Evolutionary conservation across 2,888 invertebrate species (phyloP).

Genomic region (Drosophila acutilabella): DNA sequence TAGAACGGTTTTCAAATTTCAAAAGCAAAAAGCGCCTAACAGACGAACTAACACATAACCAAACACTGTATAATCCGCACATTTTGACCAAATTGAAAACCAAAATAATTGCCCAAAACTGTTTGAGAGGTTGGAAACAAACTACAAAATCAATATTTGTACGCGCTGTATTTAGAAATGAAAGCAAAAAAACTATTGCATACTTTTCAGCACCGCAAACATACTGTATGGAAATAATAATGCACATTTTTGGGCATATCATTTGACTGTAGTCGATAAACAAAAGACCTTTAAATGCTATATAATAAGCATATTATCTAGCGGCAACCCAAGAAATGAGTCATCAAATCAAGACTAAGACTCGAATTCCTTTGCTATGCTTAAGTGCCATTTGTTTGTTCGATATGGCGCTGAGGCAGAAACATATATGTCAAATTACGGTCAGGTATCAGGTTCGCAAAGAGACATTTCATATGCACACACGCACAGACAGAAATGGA

Average conservation of each 20-base stretch:
- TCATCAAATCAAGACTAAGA: constrained; percentile 33
- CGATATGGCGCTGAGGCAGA: constrained; percentile 58
- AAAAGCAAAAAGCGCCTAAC: constrained; percentile 32
- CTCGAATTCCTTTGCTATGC: constrained; percentile 2
- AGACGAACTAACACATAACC: constrained; percentile 4
- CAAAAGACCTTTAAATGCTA: constrained; percentile 5
- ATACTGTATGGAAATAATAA: neutral
- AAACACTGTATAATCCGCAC: constrained; percentile 28
- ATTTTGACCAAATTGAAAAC: constrained; percentile 37
- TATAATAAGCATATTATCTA: constrained; percentile 19
- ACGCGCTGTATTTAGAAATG: neutral
- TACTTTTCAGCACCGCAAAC: constrained; percentile 9
- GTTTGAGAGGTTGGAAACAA: neutral
- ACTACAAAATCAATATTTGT: constrained; percentile 29
- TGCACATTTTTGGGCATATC: neutral
- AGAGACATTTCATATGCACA: constrained; percentile 72
- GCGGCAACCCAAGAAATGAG: constrained; percentile 25
- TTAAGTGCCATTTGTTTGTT: constrained; percentile 76
- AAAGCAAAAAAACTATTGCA: constrained; percentile 2
- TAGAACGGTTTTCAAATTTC: neutral
- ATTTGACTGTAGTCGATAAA: neutral
- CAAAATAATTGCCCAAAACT: constrained; percentile 52
- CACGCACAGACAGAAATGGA: constrained; percentile 56
- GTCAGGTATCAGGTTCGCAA: constrained; percentile 37
- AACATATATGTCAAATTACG: constrained; percentile 60